Base-by-base conservation (phyloP, 2,113 vertebrate species). In the Hemiprocne comata region DNA sequence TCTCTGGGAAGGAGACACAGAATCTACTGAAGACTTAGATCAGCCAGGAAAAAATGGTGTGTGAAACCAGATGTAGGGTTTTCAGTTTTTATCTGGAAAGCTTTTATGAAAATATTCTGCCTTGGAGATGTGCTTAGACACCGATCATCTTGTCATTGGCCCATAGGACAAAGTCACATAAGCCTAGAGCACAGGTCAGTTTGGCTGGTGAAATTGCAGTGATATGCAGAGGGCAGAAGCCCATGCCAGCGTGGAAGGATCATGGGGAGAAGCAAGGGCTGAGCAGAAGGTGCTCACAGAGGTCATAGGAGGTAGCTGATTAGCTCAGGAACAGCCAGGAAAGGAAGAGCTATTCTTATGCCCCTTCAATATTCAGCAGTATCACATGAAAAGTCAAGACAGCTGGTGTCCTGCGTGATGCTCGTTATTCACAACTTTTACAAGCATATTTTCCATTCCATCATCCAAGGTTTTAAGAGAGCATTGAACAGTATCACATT, bases 281-380 rank as follows among this genome's bases (percentile, higher is more conserved):
- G 87, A 93, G 66, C 77, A 94, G 90, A 95, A 94, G 66, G 87
- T 44, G 34, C 77, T 69, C 3, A 2, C 77, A 72, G 77, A 85
- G 94, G 91, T 95, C 91, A 66, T 17, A 0, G 0, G 87, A 94
- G 94, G 96, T 87, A 95, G 91, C 19, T 3, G 89, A 87, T 92
- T 61, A 95, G 81, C 89, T 85, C 77, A 79, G 69, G 70, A 92
- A 51, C 50, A 89, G 89, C 14, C 57, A 83, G 62, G 42, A 90
- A 83, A 67, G 75, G 71, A 85, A 93, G 42, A 95, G 81, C 91
- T 96, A 90, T 95, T 97, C 85, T 95, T 90, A 77, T 18, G 40
- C 38, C 82, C 87, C 85, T 95, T 97, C 90, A 91, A 74, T 95
- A 93, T 93, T 95, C 90, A 84, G 69, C 89, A 95, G 87, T 58